Evolutionary conservation across 2,797 vertebrate species (phyloP).

Genomic region (Streptopelia turtur): DNA sequence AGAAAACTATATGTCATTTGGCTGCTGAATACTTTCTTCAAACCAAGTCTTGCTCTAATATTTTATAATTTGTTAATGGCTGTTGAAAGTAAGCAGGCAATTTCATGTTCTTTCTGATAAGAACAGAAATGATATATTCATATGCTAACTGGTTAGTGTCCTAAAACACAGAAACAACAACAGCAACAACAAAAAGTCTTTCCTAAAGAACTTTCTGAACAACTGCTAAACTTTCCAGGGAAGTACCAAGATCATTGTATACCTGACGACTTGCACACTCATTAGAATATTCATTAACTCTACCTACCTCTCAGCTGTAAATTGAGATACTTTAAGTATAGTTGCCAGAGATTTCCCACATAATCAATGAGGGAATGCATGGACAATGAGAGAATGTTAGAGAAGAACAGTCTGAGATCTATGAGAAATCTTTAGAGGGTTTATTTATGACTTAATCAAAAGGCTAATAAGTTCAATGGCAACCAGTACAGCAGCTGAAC

Average conservation of each 20-base stretch:
- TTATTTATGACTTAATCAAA: not conserved
- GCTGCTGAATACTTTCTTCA: not conserved
- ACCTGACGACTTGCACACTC: not conserved
- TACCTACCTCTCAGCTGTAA: not conserved
- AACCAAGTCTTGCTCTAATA: not conserved
- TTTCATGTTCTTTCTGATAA: not conserved
- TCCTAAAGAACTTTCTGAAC: not conserved
- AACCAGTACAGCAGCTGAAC: not conserved
- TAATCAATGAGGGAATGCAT: not conserved
- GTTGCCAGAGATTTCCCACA: not conserved
- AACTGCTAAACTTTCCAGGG: not conserved
- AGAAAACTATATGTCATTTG: not conserved
- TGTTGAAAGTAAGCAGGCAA: not conserved
- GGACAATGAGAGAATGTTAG: not conserved
- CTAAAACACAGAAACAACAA: not conserved
- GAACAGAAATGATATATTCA: accelerated
- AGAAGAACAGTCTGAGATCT: not conserved
- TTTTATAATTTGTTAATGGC: not conserved
- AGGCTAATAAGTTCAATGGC: not conserved
- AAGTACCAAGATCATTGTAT: not conserved
- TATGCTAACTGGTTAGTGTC: not conserved
- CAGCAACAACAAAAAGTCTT: not conserved
- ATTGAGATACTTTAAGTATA: not conserved
- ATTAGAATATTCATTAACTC: not conserved
- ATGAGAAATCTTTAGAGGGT: not conserved